A percentile compares a stretch with the other conserved stretches of the same genome.
phyloP scores from a whole-genome alignment of 2,888 invertebrate genomes.

The Meghimatium bilineatum region DNA sequence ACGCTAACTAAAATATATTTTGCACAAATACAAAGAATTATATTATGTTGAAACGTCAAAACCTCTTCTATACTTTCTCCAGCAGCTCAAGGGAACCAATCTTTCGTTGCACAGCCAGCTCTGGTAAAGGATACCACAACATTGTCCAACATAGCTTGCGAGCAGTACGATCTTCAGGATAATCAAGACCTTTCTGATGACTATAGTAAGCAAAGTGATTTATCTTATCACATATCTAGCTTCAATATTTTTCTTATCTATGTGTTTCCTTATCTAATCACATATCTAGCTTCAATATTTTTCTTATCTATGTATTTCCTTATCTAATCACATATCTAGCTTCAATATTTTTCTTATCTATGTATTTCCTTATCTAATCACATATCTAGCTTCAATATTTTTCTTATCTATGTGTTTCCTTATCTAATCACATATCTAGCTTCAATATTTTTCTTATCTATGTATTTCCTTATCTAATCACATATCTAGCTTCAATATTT shows the following conservation, averaged over 20 bases:
- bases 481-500: no score
- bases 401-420: not conserved
- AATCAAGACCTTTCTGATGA: constrained; percentile 48
- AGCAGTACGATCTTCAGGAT: constrained; percentile 47
- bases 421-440: not conserved
- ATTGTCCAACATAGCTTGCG: constrained; percentile 52
- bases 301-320: constrained; percentile 12
- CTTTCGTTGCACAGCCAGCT: constrained; percentile 41
- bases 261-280: constrained; percentile 53
- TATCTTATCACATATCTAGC: no score
- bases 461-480: no score
- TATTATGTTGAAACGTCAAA: no score
- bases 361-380: not conserved
- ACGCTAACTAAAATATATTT: no score
- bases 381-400: not conserved
- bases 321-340: not conserved
- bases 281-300: constrained; percentile 56
- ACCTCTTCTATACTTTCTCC: no score
- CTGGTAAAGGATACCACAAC: constrained; percentile 44
- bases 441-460: not conserved
- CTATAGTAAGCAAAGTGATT: constrained; percentile 52
- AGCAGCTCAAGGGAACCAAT: constrained; percentile 60
- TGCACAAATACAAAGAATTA: no score
- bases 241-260: constrained; percentile 24
- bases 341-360: not conserved